phyloP scores from a whole-genome alignment of 2,888 invertebrate genomes.

The Vandiemenella viatica region DNA sequence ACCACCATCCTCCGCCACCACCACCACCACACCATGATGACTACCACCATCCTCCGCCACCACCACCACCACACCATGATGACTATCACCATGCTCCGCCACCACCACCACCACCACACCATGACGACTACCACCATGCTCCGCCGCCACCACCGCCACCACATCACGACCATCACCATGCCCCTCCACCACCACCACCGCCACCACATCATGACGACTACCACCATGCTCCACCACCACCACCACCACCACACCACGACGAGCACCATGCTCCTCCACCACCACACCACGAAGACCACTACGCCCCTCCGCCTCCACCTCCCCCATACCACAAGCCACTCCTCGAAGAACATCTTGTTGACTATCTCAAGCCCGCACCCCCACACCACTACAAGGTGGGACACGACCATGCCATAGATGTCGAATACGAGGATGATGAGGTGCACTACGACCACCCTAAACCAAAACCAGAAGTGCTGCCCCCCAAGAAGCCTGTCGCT shows the following conservation, averaged over 20 bases:
- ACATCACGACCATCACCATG: not conserved
- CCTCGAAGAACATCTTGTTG: too few relatives aligned
- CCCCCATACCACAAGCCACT: not conserved
- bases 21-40: not conserved
- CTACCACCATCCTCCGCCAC: not conserved
- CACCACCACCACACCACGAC: not conserved
- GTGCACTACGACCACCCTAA: too few relatives aligned
- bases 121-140: not conserved
- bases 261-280: not conserved
- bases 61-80: not conserved
- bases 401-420: not conserved
- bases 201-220: not conserved
- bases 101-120: not conserved
- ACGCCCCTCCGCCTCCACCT: not conserved
- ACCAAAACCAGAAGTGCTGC: too few relatives aligned
- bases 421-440: too few relatives aligned
- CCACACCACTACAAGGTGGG: not conserved
- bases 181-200: not conserved
- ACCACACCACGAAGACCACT: not conserved
- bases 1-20: not conserved
- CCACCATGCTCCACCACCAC: not conserved
- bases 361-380: not conserved
- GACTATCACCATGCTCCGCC: not conserved
- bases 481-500: too few relatives aligned
- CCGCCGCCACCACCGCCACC: not conserved